Conservation (phyloP, 2,113 vertebrate species). For the Nyctibius bracteatus region DNA sequence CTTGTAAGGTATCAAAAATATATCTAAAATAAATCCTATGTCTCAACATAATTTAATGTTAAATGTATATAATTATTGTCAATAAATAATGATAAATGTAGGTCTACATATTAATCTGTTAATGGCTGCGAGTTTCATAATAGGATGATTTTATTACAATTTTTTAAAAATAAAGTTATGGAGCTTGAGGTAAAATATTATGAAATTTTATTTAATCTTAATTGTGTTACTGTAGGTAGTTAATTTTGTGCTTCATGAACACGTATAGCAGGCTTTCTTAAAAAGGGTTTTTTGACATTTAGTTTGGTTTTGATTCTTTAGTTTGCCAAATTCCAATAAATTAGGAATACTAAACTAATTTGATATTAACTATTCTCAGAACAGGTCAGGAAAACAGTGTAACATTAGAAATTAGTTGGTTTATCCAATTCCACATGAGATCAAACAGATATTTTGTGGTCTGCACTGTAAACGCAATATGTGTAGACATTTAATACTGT, state of each 20-base stretch:
- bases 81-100: background rate
- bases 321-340: background rate
- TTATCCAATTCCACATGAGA: background rate
- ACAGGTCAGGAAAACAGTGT: background rate
- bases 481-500: background rate
- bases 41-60: background rate
- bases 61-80: background rate
- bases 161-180: background rate
- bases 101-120: background rate
- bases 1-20: background rate
- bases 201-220: background rate
- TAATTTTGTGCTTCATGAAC: background rate
- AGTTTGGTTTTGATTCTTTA: background rate
- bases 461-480: background rate
- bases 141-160: background rate
- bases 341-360: background rate
- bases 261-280: background rate
- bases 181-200: background rate
- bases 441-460: background rate
- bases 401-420: background rate
- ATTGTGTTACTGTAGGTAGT: fast-evolving
- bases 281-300: background rate
- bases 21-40: background rate
- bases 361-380: background rate
- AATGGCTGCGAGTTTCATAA: background rate